Percentiles rank a stretch among this genome's conserved stretches.
phyloP scores from a whole-genome alignment of 1,140 invertebrate genomes.

The Potamilus streckersoni region DNA sequence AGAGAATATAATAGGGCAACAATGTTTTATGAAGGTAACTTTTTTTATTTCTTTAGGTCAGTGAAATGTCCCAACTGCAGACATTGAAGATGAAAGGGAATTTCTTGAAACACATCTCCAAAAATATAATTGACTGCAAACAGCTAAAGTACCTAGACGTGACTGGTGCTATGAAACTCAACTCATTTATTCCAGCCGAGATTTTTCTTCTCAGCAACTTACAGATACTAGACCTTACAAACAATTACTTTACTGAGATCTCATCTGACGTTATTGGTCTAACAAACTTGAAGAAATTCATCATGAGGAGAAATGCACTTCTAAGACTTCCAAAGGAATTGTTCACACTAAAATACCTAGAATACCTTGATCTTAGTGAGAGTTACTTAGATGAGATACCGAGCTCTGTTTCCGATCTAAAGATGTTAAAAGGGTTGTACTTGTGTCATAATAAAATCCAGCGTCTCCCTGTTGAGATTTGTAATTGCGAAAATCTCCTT shows the following conservation, averaged over 20 bases:
- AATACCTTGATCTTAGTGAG: constrained; percentile 57
- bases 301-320: constrained; percentile 59
- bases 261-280: constrained; percentile 52
- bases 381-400: constrained; percentile 60
- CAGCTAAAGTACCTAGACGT: constrained; percentile 50
- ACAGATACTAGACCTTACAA: constrained; percentile 54
- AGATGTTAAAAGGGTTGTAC: constrained; percentile 46
- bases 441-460: constrained; percentile 52
- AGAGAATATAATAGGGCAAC: no score
- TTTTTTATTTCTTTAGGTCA: not conserved
- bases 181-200: constrained; percentile 54
- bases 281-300: constrained; percentile 51
- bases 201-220: constrained; percentile 53
- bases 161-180: constrained; percentile 55
- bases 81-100: constrained; percentile 56
- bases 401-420: constrained; percentile 41
- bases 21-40: no score
- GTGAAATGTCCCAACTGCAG: constrained; percentile 49
- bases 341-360: constrained; percentile 54
- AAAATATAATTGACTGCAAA: constrained; percentile 47
- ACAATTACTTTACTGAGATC: constrained; percentile 61
- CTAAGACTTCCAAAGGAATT: constrained; percentile 54
- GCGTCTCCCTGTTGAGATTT: constrained; percentile 54
- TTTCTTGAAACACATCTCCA: constrained; percentile 50
- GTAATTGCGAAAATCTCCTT: constrained; percentile 40